A percentile compares a stretch with the other conserved stretches of the same genome.
phyloP scores from a whole-genome alignment of 2,113 vertebrate species.

The Oncorhynchus gorbuscha region DNA sequence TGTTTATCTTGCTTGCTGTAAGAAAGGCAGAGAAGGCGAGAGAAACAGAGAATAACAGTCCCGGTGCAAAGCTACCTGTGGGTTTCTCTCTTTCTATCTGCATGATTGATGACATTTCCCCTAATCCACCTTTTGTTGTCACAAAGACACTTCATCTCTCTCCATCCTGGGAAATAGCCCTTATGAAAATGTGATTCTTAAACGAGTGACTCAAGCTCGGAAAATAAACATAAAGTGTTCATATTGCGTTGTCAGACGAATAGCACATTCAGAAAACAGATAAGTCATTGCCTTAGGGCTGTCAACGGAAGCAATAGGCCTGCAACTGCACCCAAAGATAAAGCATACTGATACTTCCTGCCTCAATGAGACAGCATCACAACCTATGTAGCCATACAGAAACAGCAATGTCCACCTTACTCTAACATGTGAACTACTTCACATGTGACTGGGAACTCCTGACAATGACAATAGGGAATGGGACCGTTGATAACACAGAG shows the following conservation, averaged over 20 bases:
- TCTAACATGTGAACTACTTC: too few relatives aligned
- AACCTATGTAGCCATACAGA: not conserved
- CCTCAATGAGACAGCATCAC: not conserved
- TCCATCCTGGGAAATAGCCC: not conserved
- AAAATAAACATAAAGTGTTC: not conserved
- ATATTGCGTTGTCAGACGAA: not conserved
- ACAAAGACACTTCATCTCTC: not conserved
- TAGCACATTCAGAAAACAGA: not conserved
- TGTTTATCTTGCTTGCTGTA: not conserved
- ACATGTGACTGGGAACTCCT: too few relatives aligned
- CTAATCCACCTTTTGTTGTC: slow-evolving; percentile 15
- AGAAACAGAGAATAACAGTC: not conserved
- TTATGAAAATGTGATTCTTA: not conserved
- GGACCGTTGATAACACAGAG: too few relatives aligned
- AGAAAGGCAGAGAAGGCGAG: too few relatives aligned
- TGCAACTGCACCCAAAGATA: not conserved
- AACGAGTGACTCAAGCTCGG: not conserved
- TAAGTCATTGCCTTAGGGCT: not conserved
- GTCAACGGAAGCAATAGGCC: not conserved
- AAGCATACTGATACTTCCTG: not conserved
- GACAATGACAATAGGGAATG: too few relatives aligned
- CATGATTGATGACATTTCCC: slow-evolving; percentile 11
- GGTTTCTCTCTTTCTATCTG: not conserved
- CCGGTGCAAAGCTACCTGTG: not conserved
- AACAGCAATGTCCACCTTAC: too few relatives aligned